phyloP scores from a whole-genome alignment of 23 tunicate genomes.

The Clavelina lepadiformis region DNA sequence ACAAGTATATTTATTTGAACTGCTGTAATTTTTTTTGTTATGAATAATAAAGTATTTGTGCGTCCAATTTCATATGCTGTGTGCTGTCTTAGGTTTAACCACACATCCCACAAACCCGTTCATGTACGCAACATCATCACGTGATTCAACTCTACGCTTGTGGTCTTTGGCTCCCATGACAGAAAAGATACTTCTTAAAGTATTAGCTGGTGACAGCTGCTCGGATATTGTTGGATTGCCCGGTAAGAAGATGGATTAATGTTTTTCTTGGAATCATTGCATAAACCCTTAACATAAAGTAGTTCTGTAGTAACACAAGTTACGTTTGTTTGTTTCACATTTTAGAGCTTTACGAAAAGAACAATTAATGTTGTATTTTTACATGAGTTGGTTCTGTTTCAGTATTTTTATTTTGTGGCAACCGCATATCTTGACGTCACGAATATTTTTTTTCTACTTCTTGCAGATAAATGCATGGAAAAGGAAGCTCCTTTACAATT shows the following conservation, averaged over 20 bases:
- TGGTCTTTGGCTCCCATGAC: constrained; percentile 64
- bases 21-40: neutral
- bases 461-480: constrained; percentile 32
- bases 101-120: constrained; percentile 75
- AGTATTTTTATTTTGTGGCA: too few species aligned
- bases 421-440: too few species aligned
- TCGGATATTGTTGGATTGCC: constrained; percentile 28
- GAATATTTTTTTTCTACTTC: neutral
- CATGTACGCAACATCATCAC: constrained; percentile 70
- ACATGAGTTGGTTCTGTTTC: too few species aligned
- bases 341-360: too few species aligned
- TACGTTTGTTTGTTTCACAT: too few species aligned
- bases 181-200: constrained; percentile 23
- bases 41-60: neutral
- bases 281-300: too few species aligned
- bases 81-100: constrained; percentile 75
- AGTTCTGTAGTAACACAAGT: too few species aligned
- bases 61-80: neutral
- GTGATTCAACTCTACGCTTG: constrained; percentile 83
- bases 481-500: constrained; percentile 14
- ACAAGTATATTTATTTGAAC: neutral
- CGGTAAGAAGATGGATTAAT: too few species aligned
- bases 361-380: too few species aligned
- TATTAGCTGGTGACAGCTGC: constrained; percentile 30
- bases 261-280: too few species aligned